A percentile compares a stretch with the other conserved stretches of the same genome.
Conservation (phyloP, 2,113 vertebrate species). For the Colinus virginianus region DNA sequence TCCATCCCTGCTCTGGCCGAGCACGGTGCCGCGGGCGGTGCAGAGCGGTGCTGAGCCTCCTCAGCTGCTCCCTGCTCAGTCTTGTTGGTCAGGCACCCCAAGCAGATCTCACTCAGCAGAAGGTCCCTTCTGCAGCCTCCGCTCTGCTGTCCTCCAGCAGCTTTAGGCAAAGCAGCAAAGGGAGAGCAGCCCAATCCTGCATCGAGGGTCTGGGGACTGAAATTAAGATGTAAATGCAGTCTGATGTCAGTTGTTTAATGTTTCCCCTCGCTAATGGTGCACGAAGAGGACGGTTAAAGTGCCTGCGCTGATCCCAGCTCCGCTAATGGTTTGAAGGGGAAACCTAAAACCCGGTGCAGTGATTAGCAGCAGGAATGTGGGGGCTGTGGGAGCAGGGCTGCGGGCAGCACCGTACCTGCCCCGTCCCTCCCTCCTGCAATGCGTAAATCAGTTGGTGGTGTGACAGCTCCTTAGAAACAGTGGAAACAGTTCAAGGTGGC, state of each 20-base stretch:
- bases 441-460: slow-evolving; percentile 65
- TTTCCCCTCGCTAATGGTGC: slow-evolving; percentile 60
- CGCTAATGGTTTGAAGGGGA: slow-evolving; percentile 78
- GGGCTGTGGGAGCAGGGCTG: neutral
- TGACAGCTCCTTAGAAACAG: slow-evolving; percentile 68
- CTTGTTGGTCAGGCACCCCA: neutral
- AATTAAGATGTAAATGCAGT: slow-evolving; percentile 15
- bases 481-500: slow-evolving; percentile 69
- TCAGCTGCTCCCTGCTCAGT: slow-evolving; percentile 58
- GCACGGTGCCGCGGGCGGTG: neutral
- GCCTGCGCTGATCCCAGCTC: slow-evolving; percentile 80
- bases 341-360: slow-evolving; percentile 78
- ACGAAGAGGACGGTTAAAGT: slow-evolving; percentile 69
- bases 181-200: neutral
- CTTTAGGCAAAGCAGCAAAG: neutral
- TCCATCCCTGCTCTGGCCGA: neutral
- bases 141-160: neutral
- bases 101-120: neutral
- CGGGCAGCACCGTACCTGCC: too few relatives aligned
- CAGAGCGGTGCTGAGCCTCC: neutral
- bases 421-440: neutral
- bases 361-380: slow-evolving; percentile 82
- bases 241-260: slow-evolving; percentile 62
- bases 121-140: neutral
- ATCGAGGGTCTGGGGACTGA: neutral